Conservation (phyloP, 2,113 vertebrate genomes). For the Paramisgurnus dabryanus region DNA sequence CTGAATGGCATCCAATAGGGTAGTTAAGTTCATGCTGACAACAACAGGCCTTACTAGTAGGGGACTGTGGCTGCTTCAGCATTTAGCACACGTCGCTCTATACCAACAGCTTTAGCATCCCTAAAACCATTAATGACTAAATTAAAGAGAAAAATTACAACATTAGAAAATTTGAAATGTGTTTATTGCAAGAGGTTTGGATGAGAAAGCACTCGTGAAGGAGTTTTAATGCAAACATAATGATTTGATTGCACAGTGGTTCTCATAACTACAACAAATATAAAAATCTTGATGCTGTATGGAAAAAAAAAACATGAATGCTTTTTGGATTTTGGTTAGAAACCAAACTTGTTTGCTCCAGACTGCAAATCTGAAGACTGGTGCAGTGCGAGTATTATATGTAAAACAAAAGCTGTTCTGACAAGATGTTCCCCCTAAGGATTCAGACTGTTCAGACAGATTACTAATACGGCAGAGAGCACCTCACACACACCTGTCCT, state of each 20-base stretch:
- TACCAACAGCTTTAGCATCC: slow-evolving; percentile 3
- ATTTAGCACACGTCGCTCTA: slow-evolving; percentile 12
- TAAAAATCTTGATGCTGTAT: background rate
- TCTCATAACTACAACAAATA: background rate
- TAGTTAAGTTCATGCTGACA: slow-evolving; percentile 22
- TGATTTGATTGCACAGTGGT: background rate
- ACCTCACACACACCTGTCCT: slow-evolving; percentile 30
- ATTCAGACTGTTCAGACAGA: slow-evolving; percentile 38
- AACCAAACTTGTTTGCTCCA: slow-evolving; percentile 1
- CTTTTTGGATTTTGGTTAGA: background rate
- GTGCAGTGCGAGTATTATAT: background rate
- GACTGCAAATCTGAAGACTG: slow-evolving; percentile 12
- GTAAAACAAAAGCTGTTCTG: slow-evolving; percentile 14
- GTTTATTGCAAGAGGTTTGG: background rate
- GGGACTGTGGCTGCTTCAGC: background rate
- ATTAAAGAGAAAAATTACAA: background rate
- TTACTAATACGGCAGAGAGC: slow-evolving; percentile 33
- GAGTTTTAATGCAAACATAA: background rate
- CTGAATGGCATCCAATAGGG: slow-evolving; percentile 12
- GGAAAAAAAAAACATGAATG: background rate
- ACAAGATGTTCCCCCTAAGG: slow-evolving; percentile 22
- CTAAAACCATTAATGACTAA: background rate
- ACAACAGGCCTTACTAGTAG: background rate
- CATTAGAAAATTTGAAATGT: too few species aligned
- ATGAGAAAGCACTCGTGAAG: background rate